Evolutionary conservation across 2,888 invertebrate species (phyloP).

Genomic region (Sepiola atlantica): DNA sequence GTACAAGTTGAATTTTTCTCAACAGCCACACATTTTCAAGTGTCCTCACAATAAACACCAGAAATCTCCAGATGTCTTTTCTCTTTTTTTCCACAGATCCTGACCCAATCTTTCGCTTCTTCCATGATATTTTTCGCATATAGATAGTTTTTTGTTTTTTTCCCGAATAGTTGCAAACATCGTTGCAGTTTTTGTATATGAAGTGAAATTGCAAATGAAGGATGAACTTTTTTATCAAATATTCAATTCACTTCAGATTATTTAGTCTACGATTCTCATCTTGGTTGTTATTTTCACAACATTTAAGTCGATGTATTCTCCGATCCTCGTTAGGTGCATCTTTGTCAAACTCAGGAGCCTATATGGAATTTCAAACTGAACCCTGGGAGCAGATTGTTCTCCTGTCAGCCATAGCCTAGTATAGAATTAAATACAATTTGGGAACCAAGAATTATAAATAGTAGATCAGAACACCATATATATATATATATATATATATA

Average conservation of each 20-base stretch:
- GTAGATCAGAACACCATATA: too few relatives aligned
- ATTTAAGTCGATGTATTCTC: too few relatives aligned
- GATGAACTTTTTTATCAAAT: background rate
- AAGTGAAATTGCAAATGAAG: background rate
- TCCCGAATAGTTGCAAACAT: background rate
- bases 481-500: too few relatives aligned
- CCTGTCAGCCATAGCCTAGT: too few relatives aligned
- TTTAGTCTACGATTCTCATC: too few relatives aligned
- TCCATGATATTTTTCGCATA: background rate
- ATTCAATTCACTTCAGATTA: background rate
- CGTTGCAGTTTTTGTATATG: background rate
- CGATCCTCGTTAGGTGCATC: too few relatives aligned
- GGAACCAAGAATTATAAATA: too few relatives aligned
- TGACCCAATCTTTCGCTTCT: conserved; percentile 2
- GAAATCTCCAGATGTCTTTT: background rate
- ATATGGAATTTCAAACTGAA: too few relatives aligned
- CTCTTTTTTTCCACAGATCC: background rate
- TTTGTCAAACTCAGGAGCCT: too few relatives aligned
- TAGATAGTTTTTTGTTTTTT: background rate
- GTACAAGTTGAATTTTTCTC: background rate
- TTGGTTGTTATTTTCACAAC: too few relatives aligned
- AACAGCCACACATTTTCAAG: background rate
- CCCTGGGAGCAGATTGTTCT: too few relatives aligned
- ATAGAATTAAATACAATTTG: too few relatives aligned
- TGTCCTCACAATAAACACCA: background rate